Conservation (phyloP, 1,140 invertebrate genomes). For the Zaprionus africanus region DNA sequence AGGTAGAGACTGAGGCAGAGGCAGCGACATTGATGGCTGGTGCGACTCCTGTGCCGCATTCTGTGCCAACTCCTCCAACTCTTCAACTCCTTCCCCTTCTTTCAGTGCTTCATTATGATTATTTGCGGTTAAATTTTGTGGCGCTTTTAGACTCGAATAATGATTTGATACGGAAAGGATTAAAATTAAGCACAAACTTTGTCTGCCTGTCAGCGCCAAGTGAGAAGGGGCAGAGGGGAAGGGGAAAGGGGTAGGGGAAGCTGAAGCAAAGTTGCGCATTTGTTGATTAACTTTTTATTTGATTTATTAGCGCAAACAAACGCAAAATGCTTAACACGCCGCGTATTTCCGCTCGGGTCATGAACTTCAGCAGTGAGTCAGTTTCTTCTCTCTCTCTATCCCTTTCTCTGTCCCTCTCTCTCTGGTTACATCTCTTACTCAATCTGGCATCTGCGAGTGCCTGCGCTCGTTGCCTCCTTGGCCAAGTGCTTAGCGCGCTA, state of each 20-base stretch:
- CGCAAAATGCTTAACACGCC: constrained; percentile 47
- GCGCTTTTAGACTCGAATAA: constrained; percentile 58
- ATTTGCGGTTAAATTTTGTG: constrained; percentile 82
- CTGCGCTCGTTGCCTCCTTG: constrained; percentile 1
- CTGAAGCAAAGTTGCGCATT: constrained; percentile 44
- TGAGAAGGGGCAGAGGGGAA: background rate
- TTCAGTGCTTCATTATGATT: constrained; percentile 78
- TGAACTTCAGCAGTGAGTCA: constrained; percentile 56
- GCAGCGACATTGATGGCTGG: constrained; percentile 20
- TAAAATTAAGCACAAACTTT: constrained; percentile 80
- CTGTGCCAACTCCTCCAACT: background rate
- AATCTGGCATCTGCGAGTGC: constrained; percentile 18
- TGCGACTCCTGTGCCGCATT: background rate
- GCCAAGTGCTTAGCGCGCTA: constrained; percentile 72
- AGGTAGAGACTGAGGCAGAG: background rate
- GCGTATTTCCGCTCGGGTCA: constrained; percentile 61
- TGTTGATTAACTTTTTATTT: constrained; percentile 82
- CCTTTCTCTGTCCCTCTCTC: background rate
- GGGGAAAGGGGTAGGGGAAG: background rate
- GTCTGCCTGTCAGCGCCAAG: constrained; percentile 40
- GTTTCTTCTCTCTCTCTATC: background rate
- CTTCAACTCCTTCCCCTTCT: background rate
- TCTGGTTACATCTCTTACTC: background rate
- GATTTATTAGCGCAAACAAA: constrained; percentile 76
- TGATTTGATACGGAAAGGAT: constrained; percentile 83